These are phyloP conservation scores for Leucoraja ocellata DNA, from an alignment of 2,797 vertebrate species.

Conservation along the genomic window DNA sequence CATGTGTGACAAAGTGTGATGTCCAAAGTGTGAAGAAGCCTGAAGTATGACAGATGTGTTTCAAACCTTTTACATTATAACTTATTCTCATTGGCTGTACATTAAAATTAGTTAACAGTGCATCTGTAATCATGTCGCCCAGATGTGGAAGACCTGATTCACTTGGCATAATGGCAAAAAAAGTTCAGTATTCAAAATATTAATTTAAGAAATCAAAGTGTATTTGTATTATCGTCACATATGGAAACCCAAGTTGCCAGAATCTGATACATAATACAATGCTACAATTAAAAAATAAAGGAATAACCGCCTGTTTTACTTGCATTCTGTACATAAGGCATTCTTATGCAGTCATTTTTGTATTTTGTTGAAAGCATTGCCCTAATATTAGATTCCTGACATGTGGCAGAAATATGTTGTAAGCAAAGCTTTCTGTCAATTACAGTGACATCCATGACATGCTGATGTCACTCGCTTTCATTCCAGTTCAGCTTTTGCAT, in stretches of 20 bases:
- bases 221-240: neutral
- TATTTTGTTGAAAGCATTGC: neutral
- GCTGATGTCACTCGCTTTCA: slow-evolving; percentile 34
- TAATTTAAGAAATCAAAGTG: neutral
- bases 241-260: neutral
- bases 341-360: slow-evolving; percentile 18
- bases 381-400: slow-evolving; percentile 2
- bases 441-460: slow-evolving; percentile 20
- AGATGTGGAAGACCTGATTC: neutral
- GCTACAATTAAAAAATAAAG: neutral
- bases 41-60: neutral
- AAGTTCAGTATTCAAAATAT: neutral
- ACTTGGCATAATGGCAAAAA: neutral
- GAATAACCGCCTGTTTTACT: neutral
- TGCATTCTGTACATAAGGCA: neutral
- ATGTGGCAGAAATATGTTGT: slow-evolving; percentile 32
- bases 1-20: slow-evolving; percentile 2
- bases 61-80: slow-evolving; percentile 3
- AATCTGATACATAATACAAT: neutral
- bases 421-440: slow-evolving; percentile 34
- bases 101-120: neutral
- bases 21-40: neutral
- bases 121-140: neutral
- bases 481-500: slow-evolving; percentile 16
- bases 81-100: neutral